phyloP scores from a whole-genome alignment of 1,140 invertebrate species.

The Acromyrmex charruanus region DNA sequence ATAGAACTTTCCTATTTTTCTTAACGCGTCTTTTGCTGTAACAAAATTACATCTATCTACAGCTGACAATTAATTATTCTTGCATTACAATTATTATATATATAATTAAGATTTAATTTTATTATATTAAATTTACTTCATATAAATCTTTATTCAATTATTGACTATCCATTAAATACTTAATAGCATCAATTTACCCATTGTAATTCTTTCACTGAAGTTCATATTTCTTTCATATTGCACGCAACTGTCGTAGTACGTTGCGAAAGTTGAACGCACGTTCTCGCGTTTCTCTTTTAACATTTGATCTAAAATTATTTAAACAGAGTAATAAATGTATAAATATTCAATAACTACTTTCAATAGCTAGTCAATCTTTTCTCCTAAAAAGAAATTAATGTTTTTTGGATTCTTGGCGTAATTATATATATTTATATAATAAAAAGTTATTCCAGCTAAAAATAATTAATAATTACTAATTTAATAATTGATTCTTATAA shows the following conservation, averaged over 20 bases:
- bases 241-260: constrained; percentile 75
- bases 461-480: too few relatives aligned
- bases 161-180: constrained; percentile 23
- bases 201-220: constrained; percentile 52
- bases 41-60: constrained; percentile 21
- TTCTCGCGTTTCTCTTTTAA: constrained; percentile 58
- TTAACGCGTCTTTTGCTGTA: constrained; percentile 68
- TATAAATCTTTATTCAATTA: constrained; percentile 7
- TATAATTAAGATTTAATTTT: too few relatives aligned
- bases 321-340: neutral
- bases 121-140: neutral
- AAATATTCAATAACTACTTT: neutral
- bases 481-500: too few relatives aligned
- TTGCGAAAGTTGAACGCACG: constrained; percentile 39
- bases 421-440: neutral
- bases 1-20: constrained; percentile 69
- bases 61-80: neutral
- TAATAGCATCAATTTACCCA: constrained; percentile 61
- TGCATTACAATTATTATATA: too few relatives aligned
- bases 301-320: constrained; percentile 73
- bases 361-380: neutral
- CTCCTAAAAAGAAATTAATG: neutral
- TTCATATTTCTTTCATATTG: constrained; percentile 61
- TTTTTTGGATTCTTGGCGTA: too few relatives aligned
- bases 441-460: too few relatives aligned